Base-by-base conservation (phyloP, 2,113 vertebrate genomes). In the Paratilapia polleni region DNA sequence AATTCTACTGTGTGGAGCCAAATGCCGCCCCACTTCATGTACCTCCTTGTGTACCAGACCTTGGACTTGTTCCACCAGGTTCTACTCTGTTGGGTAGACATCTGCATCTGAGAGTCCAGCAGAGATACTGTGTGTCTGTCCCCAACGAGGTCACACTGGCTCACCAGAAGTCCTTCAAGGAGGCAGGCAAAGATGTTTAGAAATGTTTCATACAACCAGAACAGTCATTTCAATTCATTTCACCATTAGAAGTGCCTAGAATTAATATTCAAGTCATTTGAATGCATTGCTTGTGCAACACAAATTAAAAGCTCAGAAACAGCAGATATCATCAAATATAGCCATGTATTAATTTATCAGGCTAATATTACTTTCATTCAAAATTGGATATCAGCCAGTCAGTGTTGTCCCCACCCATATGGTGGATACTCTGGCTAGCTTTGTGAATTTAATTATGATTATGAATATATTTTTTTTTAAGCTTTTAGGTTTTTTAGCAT, bases 1-100 rank as follows among this genome's bases (percentile, higher is more conserved):
- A 98, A 98, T 99, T 98, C 97, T 98, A 97, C 96, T 96, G 95
- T 95, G 95, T 95, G 96, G 96, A 97, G 97, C 95, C 96, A 97
- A 97, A 98, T 94, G 93, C 93, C 95, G 97, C 96, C 97, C 96
- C 96, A 96, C 96, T 97, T 95, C 96, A 94, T 93, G 96, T 96
- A 94, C 90, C 91, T 92, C 96, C 96, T 95, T 89, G 86, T 89
- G 93, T 95, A 96, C 95, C 95, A 96, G 96, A 95, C 95, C 90
- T 96, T 80, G 91, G 88, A 90, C 92, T 61, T 82, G 89, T 91
- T 91, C 90, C 85, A 77, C 86, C 88, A 76, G 89, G 87, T 92
- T 84, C 83, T 87, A 59, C 78, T 83, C 78, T 77, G 77, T 68
- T 58, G 81, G 84, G 66, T 57, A 66, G 88, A 85, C 89, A 77